Evolutionary conservation across 2,888 invertebrate species (phyloP), one percentile per base, ranked within the genome.

Genomic region (Lasiommata megera): DNA sequence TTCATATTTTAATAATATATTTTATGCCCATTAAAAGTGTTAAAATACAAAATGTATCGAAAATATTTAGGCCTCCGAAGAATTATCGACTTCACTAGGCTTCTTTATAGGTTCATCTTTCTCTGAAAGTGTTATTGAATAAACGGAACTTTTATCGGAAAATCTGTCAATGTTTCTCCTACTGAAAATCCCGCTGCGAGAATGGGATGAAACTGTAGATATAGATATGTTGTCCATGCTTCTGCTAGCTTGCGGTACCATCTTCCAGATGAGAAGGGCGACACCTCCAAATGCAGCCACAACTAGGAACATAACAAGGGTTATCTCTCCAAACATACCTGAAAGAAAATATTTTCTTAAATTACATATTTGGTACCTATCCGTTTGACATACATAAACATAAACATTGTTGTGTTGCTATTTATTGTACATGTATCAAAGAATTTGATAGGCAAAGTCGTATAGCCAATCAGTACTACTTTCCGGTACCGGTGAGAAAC

Each of bases 251-350:
- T 91, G 92, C 31, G 92, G 92, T 31, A 92, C 91, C 71, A 93
- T 82, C 73, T 92, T 92, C 82, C 93, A 88, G 61, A 92, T 91
- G 51, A 93, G 72, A 36, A 92, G 77, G 2, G 92, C 91, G 38
- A 93, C 79, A 8, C 92, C 92, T 18, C 92, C 92, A 58, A 93
- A 88, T 18, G 92, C 92, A 14, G 92, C 91, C n/a, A 92, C 88
- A 53, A 93, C 92, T 56, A 93, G 71, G 72, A 93, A 92, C 73
- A 93, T 91, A 31, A 93, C 92, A 38, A 93, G 64, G 3, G 87
- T 80, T 41, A 92, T 81, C 72, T 91, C 90, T 14, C 90, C 88
- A 59, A 84, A 82, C 70, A 82, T 82, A 71, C 84, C 92, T 92
- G 82, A 14, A 87, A 86, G 11, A 51, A 46, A 38, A 38, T 2